Conservation (phyloP, 2,888 invertebrate genomes). For the Stenodera caucasica region DNA sequence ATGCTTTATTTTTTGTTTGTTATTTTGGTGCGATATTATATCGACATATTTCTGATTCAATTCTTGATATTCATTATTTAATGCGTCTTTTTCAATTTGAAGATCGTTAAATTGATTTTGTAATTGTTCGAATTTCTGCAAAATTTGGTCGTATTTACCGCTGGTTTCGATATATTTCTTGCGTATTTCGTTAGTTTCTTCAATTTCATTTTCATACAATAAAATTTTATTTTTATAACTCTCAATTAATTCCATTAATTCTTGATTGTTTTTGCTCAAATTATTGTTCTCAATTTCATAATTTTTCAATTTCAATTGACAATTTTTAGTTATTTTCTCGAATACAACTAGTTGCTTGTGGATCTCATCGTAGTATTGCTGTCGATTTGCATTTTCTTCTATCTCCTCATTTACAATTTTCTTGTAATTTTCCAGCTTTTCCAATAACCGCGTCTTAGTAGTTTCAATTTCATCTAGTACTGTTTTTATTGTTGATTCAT, state of each 20-base stretch:
- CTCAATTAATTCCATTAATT: slow-evolving; percentile 25
- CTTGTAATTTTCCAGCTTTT: slow-evolving; percentile 41
- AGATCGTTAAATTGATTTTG: slow-evolving; percentile 38
- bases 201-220: slow-evolving; percentile 43
- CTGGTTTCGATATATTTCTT: slow-evolving; percentile 50
- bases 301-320: slow-evolving; percentile 25
- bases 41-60: slow-evolving; percentile 62
- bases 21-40: slow-evolving; percentile 66
- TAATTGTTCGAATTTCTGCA: slow-evolving; percentile 44
- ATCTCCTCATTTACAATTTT: slow-evolving; percentile 7
- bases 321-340: too few relatives aligned
- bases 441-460: slow-evolving; percentile 40
- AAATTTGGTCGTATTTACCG: slow-evolving; percentile 47
- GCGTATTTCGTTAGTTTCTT: slow-evolving; percentile 41
- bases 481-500: slow-evolving; percentile 43
- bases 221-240: slow-evolving; percentile 40
- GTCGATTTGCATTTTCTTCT: slow-evolving; percentile 27
- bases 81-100: slow-evolving; percentile 46
- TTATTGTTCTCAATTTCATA: slow-evolving; percentile 23
- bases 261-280: slow-evolving; percentile 11
- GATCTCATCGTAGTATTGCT: slow-evolving; percentile 30
- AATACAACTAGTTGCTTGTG: too few relatives aligned
- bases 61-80: slow-evolving; percentile 58
- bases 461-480: slow-evolving; percentile 41
- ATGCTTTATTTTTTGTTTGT: slow-evolving; percentile 66